Conservation (phyloP, 2,888 invertebrate species). For the Lordiphosa andalusiaca region DNA sequence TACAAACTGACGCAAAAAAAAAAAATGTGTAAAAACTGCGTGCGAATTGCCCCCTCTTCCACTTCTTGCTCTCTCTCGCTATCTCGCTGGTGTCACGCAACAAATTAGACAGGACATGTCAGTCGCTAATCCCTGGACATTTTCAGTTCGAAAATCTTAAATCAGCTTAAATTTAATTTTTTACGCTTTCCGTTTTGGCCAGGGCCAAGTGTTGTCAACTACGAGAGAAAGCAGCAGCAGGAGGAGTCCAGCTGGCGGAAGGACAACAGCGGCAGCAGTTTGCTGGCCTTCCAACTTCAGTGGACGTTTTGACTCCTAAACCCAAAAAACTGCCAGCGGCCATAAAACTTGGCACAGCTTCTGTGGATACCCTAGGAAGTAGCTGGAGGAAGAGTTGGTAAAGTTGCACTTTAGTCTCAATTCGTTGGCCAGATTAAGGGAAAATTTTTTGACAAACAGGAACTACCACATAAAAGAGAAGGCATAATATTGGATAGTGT, state of each 20-base stretch:
- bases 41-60: constrained; percentile 28
- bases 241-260: not conserved
- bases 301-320: constrained; percentile 1
- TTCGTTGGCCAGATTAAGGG: too few relatives aligned
- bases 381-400: too few relatives aligned
- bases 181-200: constrained; percentile 36
- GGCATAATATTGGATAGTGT: too few relatives aligned
- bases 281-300: constrained; percentile 7
- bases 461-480: too few relatives aligned
- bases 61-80: not conserved
- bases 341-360: constrained; percentile 42
- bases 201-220: not conserved
- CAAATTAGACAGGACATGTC: constrained; percentile 32
- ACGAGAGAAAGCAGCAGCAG: not conserved
- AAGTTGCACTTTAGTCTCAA: too few relatives aligned
- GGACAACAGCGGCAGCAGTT: constrained; percentile 12
- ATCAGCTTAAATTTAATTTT: constrained; percentile 67
- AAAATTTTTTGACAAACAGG: too few relatives aligned
- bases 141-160: constrained; percentile 45
- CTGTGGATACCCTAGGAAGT: constrained; percentile 6
- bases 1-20: constrained; percentile 2
- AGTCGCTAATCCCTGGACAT: constrained; percentile 39
- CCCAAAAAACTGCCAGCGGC: constrained; percentile 31
- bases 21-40: constrained; percentile 27
- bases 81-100: constrained; percentile 14